Evolutionary conservation across 2,888 invertebrate genomes (phyloP), one percentile per base, ranked within the genome.

Genomic region (Branchipolynoe longqiensis): DNA sequence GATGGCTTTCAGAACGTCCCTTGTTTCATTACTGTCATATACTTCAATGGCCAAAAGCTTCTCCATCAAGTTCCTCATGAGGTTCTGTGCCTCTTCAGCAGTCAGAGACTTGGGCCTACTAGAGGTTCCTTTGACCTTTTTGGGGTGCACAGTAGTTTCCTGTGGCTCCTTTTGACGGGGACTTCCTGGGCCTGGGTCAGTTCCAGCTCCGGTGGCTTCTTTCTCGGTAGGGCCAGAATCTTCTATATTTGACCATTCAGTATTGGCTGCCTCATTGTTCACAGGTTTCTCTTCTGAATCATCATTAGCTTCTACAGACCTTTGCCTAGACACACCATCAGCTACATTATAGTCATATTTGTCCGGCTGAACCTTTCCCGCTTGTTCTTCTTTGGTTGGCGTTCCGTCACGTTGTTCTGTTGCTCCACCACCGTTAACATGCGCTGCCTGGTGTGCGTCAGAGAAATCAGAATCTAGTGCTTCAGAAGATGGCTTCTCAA

Each of bases 1-100:
- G 0, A 92, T 86, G n/a, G 56, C 6, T 59, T 85, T 85, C 40
- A 85, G 22, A 18, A 33, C 36, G 18, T 62, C 3, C 28, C 56
- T 31, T 1, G 31, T 28, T 36, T 85, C 62, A 6, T 31, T 18
- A 48, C 54, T 48, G 36, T 84, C 74, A 31, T 84, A 74, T 8
- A n/a, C 28, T 31, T 84, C 84, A 41, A 78, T 18, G 18, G 78
- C 25, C 14, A n/a, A 12, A 18, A 78, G 28, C 28, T 40, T 48
- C 1, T 78, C 78, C 78, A 78, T 78, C 12, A 78, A 48, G 2
- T 14, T n/a, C 25, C 8, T 54, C 28, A 48, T 54, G 1, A 1
- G n/a, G 18, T 48, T 4, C 25, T 41, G 8, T 18, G 25, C 41
- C 4, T 41, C 78, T 31, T 41, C 78, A 1, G 18, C 28, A 54